These are phyloP conservation scores for Phenacoccus solenopsis DNA, from an alignment of 1,140 invertebrate genomes.

Conservation along the genomic window DNA sequence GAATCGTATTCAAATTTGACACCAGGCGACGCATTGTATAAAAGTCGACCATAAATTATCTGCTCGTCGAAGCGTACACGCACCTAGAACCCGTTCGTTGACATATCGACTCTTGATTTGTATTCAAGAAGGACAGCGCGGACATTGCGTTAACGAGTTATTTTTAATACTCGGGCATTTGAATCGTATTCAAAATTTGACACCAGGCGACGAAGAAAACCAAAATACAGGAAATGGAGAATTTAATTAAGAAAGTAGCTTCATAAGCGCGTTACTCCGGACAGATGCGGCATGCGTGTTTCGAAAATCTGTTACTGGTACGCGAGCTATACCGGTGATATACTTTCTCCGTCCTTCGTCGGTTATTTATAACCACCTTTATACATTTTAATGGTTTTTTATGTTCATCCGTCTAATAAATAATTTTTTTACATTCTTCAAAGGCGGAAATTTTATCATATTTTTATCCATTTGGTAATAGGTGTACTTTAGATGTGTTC, in stretches of 20 bases:
- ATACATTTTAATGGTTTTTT: neutral
- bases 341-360: constrained; percentile 10
- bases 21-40: too few species aligned
- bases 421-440: constrained; percentile 3
- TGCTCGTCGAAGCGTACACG: neutral
- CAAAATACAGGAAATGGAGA: constrained; percentile 1
- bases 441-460: neutral
- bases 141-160: too few species aligned
- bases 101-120: neutral
- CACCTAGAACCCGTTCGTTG: neutral
- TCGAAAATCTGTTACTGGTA: constrained; percentile 4
- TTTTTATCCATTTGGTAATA: too few species aligned
- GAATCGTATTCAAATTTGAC: constrained; percentile 7
- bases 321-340: neutral
- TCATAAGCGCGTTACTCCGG: neutral
- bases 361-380: constrained; percentile 11
- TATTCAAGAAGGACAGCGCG: neutral
- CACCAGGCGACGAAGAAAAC: neutral
- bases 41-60: too few species aligned
- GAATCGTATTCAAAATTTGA: constrained; percentile 10
- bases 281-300: constrained; percentile 9
- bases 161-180: neutral
- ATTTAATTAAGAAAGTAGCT: constrained; percentile 14
- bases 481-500: too few species aligned
- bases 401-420: neutral